Evolutionary conservation across 2,888 invertebrate species (phyloP), one percentile per base, ranked within the genome.

Genomic region (Troides oblongomaculatus): DNA sequence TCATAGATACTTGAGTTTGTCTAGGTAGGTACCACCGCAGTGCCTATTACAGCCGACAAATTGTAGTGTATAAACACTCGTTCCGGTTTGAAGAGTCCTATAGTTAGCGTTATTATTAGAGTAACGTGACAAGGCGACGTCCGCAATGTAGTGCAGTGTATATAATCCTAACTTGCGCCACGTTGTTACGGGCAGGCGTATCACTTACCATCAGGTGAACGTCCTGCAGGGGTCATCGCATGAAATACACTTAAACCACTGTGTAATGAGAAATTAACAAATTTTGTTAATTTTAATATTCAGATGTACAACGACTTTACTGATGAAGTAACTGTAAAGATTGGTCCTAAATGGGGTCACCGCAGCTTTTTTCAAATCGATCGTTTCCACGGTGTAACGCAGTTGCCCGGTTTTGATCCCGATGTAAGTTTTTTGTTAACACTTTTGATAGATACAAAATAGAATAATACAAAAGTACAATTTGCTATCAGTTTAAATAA

Each of bases 281-380:
- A 39, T 6, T 17, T 18, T 50, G 18, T 18, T 50, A 14, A 50
- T 50, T 50, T 50, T 50, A 14, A 39, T 59, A 17, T 60, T 17
- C 43, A 96, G 96, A 90, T 96, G 56, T 96, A 96, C 77, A 81
- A 85, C 0, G 89, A 95, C 73, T 94, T 94, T 73, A 88, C 86
- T 0, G 94, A 95, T 76, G 90, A 93, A 14, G 90, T 95, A 58
- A 95, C 95, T 0, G 95, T 95, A 3, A 93, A 90, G 76, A 93
- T 95, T 2, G 95, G 95, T 0, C 84, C 89, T 0, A 85, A 91
- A 57, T 93, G 94, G 87, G 94, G 94, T 0, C 84, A 94, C 76
- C 79, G 90, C 23, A 85, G 92, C 62, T 95, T 95, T 82, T 95
- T 95, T 81, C 87, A 93, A 63, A 94, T 95, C 2, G 93, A 95